Percentiles rank a stretch among this genome's conserved stretches.
Conservation (phyloP, 1,140 invertebrate species). For the Dendrolimus punctatus region DNA sequence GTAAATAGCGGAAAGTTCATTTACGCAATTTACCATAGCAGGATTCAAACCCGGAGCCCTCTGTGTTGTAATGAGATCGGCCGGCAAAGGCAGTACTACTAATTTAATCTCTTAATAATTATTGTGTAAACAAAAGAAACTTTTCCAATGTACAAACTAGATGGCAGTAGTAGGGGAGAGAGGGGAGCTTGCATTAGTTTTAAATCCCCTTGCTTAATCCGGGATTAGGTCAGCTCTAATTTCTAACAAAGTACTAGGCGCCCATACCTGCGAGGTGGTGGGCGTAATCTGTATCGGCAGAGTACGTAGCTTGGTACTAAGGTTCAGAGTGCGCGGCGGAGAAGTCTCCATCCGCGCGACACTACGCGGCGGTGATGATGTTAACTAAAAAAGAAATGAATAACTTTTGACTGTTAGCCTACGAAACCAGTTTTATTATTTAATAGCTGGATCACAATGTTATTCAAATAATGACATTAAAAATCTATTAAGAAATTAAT, state of each 20-base stretch:
- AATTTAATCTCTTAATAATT: too few relatives aligned
- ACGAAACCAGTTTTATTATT: too few relatives aligned
- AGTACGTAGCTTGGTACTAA: conserved; percentile 55
- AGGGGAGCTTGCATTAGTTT: neutral
- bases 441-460: too few relatives aligned
- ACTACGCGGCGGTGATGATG: conserved; percentile 38
- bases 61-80: too few relatives aligned
- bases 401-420: too few relatives aligned
- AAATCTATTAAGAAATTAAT: conserved; percentile 1
- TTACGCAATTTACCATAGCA: too few relatives aligned
- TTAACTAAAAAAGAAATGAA: conserved; percentile 32
- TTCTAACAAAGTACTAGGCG: conserved; percentile 43
- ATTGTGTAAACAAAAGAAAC: too few relatives aligned
- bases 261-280: conserved; percentile 56
- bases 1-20: too few relatives aligned
- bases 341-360: conserved; percentile 34
- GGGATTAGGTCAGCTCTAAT: conserved; percentile 47
- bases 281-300: conserved; percentile 58
- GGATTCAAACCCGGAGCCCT: too few relatives aligned
- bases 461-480: neutral
- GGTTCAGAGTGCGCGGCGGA: conserved; percentile 46
- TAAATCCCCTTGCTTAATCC: conserved; percentile 31
- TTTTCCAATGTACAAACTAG: conserved; percentile 4
- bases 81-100: too few relatives aligned
- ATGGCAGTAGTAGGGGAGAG: conserved; percentile 3